phyloP scores from a whole-genome alignment of 2,888 invertebrate genomes.

The Agrilus cyanescens region DNA sequence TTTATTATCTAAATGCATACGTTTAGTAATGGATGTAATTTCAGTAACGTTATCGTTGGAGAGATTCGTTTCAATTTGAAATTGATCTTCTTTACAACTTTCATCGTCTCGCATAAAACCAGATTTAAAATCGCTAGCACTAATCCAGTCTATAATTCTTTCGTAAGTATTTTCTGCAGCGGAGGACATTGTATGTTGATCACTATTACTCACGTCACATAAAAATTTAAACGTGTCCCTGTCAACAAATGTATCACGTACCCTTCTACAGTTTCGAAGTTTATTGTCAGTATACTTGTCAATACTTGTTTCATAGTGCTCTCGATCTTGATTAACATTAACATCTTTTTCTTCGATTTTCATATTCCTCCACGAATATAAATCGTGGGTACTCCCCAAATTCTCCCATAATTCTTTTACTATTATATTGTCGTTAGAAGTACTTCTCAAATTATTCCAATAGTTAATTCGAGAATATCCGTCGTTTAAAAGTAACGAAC shows the following conservation, averaged over 20 bases:
- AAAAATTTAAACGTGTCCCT: slow-evolving; percentile 17
- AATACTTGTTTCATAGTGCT: no score
- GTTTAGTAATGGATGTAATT: slow-evolving; percentile 26
- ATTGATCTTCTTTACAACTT: slow-evolving; percentile 9
- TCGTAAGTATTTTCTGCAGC: slow-evolving; percentile 20
- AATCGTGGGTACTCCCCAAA: no score
- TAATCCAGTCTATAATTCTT: slow-evolving; percentile 30
- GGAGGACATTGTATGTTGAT: neutral
- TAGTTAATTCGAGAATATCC: no score
- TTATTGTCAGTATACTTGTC: no score
- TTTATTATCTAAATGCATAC: slow-evolving; percentile 7
- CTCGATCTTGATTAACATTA: slow-evolving; percentile 3
- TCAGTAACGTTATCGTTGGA: slow-evolving; percentile 23
- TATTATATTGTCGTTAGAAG: no score
- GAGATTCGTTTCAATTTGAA: slow-evolving; percentile 16
- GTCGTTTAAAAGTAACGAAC: no score
- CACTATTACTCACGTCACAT: slow-evolving; percentile 15
- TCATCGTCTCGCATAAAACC: slow-evolving; percentile 7
- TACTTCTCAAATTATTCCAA: no score
- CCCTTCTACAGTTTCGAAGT: slow-evolving; percentile 3
- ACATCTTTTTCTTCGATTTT: neutral
- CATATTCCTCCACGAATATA: no score
- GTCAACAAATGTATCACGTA: slow-evolving; percentile 18
- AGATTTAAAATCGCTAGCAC: slow-evolving; percentile 25
- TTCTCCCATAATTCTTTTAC: no score